These are phyloP conservation scores for Hemichromis elongatus DNA, from an alignment of 2,113 vertebrate genomes.

Conservation along the genomic window DNA sequence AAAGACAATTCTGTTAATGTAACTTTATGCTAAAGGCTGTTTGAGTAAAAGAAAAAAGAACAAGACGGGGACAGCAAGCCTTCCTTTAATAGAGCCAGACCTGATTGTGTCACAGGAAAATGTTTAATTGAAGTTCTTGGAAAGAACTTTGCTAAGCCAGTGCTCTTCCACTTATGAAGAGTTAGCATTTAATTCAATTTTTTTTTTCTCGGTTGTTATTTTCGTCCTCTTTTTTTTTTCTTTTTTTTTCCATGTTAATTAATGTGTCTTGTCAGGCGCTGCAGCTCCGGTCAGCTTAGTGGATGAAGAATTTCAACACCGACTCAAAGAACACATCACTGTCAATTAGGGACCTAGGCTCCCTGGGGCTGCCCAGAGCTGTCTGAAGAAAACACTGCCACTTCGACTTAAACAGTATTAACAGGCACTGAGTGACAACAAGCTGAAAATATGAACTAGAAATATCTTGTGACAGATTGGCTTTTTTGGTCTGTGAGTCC, in stretches of 20 bases:
- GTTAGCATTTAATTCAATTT: conserved; percentile 11
- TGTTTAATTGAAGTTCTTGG: conserved; percentile 44
- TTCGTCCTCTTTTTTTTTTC: conserved; percentile 10
- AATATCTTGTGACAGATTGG: conserved; percentile 42
- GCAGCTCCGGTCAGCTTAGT: conserved; percentile 53
- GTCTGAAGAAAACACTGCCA: conserved; percentile 67
- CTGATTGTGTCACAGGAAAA: conserved; percentile 32
- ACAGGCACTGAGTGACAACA: conserved; percentile 58
- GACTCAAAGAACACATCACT: conserved; percentile 74
- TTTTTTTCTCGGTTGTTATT: conserved; percentile 21
- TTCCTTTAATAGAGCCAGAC: conserved; percentile 5
- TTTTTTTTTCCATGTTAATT: conserved; percentile 54
- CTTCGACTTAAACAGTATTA: conserved; percentile 64
- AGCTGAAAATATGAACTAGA: conserved; percentile 45
- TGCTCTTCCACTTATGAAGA: conserved; percentile 12
- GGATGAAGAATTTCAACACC: conserved; percentile 55
- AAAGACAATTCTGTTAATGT: not conserved
- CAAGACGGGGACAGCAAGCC: not conserved
- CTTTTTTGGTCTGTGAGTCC: not conserved
- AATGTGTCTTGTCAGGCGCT: conserved; percentile 68
- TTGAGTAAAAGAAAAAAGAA: not conserved
- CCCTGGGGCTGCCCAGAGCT: conserved; percentile 60
- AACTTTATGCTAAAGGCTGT: not conserved
- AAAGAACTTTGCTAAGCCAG: conserved; percentile 13
- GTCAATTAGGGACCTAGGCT: conserved; percentile 67